Percentiles rank a stretch among this genome's conserved stretches.
phyloP scores from a whole-genome alignment of 2,113 vertebrate species.

The Triplophysa dalaica region DNA sequence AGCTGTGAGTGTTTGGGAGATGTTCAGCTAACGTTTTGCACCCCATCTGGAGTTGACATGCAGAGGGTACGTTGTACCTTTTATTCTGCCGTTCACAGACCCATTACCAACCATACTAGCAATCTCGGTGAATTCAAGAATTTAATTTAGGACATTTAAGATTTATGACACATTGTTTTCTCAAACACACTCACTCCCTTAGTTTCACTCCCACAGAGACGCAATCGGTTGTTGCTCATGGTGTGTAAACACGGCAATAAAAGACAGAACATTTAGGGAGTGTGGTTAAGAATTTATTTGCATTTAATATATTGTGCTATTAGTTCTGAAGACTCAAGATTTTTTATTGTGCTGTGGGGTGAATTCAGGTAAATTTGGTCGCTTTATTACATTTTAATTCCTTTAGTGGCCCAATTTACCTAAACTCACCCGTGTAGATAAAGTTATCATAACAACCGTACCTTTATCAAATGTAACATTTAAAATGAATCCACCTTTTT shows the following conservation, averaged over 20 bases:
- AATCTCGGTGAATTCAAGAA: slow-evolving; percentile 54
- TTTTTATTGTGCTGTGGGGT: too few species aligned
- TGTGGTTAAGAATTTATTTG: slow-evolving; percentile 11
- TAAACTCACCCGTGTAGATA: too few species aligned
- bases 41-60: slow-evolving; percentile 52
- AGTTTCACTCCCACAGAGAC: slow-evolving; percentile 11
- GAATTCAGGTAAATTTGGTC: not conserved
- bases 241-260: slow-evolving; percentile 37
- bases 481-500: too few species aligned
- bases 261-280: slow-evolving; percentile 25
- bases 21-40: slow-evolving; percentile 56
- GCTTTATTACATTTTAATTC: not conserved
- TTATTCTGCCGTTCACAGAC: slow-evolving; percentile 61
- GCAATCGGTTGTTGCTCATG: not conserved
- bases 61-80: slow-evolving; percentile 41
- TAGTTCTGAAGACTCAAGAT: not conserved
- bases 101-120: slow-evolving; percentile 61
- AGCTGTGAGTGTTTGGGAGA: slow-evolving; percentile 65
- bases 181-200: not conserved
- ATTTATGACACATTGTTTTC: not conserved
- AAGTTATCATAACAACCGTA: too few species aligned
- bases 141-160: slow-evolving; percentile 26
- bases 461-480: too few species aligned
- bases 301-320: slow-evolving; percentile 5
- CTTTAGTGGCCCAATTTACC: not conserved